Conservation (phyloP, 2,888 invertebrate genomes). For the Trichogramma evanescens region DNA sequence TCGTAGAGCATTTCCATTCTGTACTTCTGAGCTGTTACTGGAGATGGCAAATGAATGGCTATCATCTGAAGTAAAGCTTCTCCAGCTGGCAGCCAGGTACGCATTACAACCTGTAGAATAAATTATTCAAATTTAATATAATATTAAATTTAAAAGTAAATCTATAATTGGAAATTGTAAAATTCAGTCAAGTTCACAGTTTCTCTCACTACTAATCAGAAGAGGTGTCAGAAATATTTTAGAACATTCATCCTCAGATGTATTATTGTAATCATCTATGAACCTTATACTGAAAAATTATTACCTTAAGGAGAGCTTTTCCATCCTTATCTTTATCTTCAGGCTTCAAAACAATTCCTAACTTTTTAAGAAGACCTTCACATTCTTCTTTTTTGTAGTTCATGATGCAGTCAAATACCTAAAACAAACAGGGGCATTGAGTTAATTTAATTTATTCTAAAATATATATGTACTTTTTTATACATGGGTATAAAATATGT, state of each 20-base stretch:
- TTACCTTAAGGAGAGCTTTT: constrained; percentile 85
- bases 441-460: background rate
- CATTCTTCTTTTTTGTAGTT: constrained; percentile 94
- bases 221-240: constrained; percentile 45
- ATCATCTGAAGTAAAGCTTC: constrained; percentile 99
- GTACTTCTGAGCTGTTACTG: constrained; percentile 97
- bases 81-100: constrained; percentile 98
- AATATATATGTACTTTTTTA: background rate
- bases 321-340: constrained; percentile 97
- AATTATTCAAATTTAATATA: constrained; percentile 7
- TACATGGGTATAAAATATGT: constrained; percentile 13
- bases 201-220: constrained; percentile 39
- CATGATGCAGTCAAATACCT: constrained; percentile 77
- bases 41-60: constrained; percentile 98
- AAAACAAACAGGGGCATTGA: background rate
- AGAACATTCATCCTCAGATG: constrained; percentile 35
- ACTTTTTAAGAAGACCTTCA: constrained; percentile 77
- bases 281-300: background rate
- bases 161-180: background rate
- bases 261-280: background rate
- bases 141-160: background rate
- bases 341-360: constrained; percentile 83
- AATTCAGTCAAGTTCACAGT: constrained; percentile 30
- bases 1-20: constrained; percentile 99
- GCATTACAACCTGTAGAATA: constrained; percentile 76